Base-by-base conservation (phyloP, 35 echinoderm and acorn worm genomes). In the Diadema setosum region DNA sequence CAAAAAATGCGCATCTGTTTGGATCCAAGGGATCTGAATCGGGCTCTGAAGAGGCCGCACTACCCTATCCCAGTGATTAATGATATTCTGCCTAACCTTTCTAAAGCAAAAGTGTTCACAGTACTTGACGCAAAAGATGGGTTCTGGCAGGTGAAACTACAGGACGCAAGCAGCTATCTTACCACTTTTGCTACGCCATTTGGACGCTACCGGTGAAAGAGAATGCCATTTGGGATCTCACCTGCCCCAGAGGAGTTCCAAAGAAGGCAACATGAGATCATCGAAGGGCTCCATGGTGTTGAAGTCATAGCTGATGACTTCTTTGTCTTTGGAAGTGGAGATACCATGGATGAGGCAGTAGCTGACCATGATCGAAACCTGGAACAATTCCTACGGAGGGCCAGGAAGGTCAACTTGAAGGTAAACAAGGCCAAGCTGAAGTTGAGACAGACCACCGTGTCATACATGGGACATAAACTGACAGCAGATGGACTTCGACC, bases 251-350 rank as follows among this genome's bases (percentile, higher is more conserved):
- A 87, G 43, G 89, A 87, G 40, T 87, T 85, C 30, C 90, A 91
- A 36, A 45, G 89, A 48, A 25, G 83, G 5, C 60, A 87, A 45
- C 82, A 87, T 41, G 60, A 91, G 83, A 58, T 58, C 17, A 18
- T 87, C 7, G 83, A 91, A 78, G 83, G 83, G 12, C 39, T 87
- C 8, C 9, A 56, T n/a, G 46, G 84, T 25, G 74, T 92, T 7
- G 84, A 76, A 25, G 83, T 87, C 83, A 91, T 87, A 39, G 90
- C 90, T 20, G 90, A 87, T 58, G 90, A 91, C 52, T 85, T 87
- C 36, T 14, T 87, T 9, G 59, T 91, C 14, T 91, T 34, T 44
- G 83, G 65, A 44, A 44, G 57, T 86, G 87, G 65, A 16, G 85
- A 81, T 46, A 46, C 50, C 3, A 58, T 35, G 36, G 52, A 88